Evolutionary conservation across 2,113 vertebrate species (phyloP), one percentile per base, ranked within the genome.

Genomic region (Ochotona curzoniae): DNA sequence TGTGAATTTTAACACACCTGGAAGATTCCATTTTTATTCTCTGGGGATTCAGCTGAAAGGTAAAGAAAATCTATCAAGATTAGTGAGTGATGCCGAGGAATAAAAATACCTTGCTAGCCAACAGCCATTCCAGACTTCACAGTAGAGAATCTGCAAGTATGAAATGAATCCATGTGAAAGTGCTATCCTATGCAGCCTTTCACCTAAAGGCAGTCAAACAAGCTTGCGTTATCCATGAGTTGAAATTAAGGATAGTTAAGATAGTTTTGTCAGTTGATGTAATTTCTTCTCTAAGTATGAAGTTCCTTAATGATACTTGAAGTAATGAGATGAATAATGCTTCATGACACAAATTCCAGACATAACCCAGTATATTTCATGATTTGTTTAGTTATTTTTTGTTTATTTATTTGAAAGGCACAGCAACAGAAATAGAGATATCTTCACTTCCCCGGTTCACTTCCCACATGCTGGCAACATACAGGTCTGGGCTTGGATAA

Each of bases 261-360:
- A 18, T 78, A 70, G 20, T 35, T 73, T 21, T 32, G 66, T 76
- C 60, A 81, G 5, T 75, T 70, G 61, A 8, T 87, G 20, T 83
- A 69, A 30, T 64, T 90, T 85, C 74, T 91, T 21, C 28, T 90
- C 1, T 25, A 94, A 57, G 7, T 28, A 69, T 9, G 83, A 93
- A 84, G 64, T 84, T 81, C 4, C 11, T 51, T 92, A 66, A 9
- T 66, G 47, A 66, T 66, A 5, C 49, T 90, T 76, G 61, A 82
- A 71, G 35, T 26, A 74, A 70, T 38, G 9, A 66, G 13, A 61
- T 54, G 35, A 86, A 28, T 66, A 74, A 67, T 75, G 5, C 2
- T 28, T 35, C 0, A n/a, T 78, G 35, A 35, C 44, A 61, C 83
- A 66, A 82, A 82, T 10, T 71, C 23, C 86, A 73, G n/a, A 86